These are phyloP conservation scores for Henicopernis longicauda DNA, from an alignment of 2,113 vertebrate genomes.

Conservation along the genomic window DNA sequence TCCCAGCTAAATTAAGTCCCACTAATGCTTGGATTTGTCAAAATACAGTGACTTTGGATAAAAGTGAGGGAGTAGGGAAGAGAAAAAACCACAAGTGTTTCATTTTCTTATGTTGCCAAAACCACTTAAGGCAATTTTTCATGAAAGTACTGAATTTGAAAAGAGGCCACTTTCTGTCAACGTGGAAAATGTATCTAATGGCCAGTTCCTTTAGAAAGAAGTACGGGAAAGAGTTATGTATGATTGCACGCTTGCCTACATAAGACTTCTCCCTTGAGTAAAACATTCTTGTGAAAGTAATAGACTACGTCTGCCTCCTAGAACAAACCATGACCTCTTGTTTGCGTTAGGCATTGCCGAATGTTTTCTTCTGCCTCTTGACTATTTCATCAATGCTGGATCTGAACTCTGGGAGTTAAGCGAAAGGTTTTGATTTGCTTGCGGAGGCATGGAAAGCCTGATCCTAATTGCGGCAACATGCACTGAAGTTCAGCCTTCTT, in stretches of 20 bases:
- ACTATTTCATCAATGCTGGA: neutral
- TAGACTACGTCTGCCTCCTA: neutral
- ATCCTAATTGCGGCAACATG: neutral
- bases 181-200: neutral
- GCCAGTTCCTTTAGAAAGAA: neutral
- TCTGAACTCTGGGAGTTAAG: neutral
- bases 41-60: neutral
- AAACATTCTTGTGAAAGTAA: neutral
- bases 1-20: neutral
- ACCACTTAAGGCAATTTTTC: neutral
- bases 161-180: neutral
- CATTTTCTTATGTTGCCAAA: neutral
- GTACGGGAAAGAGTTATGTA: too few species aligned
- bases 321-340: neutral
- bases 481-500: neutral
- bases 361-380: neutral
- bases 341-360: neutral
- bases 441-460: accelerated
- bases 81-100: neutral
- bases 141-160: neutral
- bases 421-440: neutral
- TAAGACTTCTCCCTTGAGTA: neutral
- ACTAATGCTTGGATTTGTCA: neutral
- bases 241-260: neutral
- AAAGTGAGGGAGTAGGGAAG: neutral